A percentile compares a stretch with the other conserved stretches of the same genome.
Conservation (phyloP, 2,113 vertebrate genomes). For the Toxotes jaculatrix region DNA sequence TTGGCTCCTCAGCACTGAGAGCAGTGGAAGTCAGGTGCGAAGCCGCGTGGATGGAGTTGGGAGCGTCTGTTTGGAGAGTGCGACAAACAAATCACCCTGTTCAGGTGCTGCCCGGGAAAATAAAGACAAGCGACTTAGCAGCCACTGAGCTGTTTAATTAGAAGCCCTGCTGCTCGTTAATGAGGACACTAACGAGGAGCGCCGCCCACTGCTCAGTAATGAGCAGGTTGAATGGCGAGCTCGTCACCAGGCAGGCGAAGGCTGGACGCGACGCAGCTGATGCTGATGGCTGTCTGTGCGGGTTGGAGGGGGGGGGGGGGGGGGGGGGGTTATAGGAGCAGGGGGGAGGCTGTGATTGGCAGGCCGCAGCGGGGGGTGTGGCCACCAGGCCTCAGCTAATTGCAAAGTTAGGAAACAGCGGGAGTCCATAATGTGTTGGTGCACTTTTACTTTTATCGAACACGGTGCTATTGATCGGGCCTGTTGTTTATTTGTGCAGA, state of each 20-base stretch:
- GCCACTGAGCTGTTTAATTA: conserved; percentile 77
- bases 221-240: conserved; percentile 33
- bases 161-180: conserved; percentile 76
- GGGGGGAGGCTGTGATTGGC: conserved; percentile 62
- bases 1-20: background rate
- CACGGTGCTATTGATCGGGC: conserved; percentile 51
- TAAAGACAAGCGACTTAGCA: conserved; percentile 62
- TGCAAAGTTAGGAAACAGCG: conserved; percentile 67
- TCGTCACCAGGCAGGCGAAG: conserved; percentile 32
- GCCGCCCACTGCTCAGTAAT: conserved; percentile 72
- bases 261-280: conserved; percentile 28
- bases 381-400: conserved; percentile 68
- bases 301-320: conserved; percentile 12
- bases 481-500: conserved; percentile 60
- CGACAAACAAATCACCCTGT: conserved; percentile 8
- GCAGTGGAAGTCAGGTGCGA: background rate
- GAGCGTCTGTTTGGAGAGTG: conserved; percentile 4
- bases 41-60: background rate
- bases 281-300: conserved; percentile 11
- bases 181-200: conserved; percentile 72
- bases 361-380: conserved; percentile 56
- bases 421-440: conserved; percentile 49
- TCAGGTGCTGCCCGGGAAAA: conserved; percentile 70
- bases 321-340: background rate
- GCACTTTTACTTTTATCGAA: conserved; percentile 63